A percentile compares a stretch with the other conserved stretches of the same genome.
phyloP scores from a whole-genome alignment of 2,113 vertebrate genomes.

The Tenrec ecaudatus region DNA sequence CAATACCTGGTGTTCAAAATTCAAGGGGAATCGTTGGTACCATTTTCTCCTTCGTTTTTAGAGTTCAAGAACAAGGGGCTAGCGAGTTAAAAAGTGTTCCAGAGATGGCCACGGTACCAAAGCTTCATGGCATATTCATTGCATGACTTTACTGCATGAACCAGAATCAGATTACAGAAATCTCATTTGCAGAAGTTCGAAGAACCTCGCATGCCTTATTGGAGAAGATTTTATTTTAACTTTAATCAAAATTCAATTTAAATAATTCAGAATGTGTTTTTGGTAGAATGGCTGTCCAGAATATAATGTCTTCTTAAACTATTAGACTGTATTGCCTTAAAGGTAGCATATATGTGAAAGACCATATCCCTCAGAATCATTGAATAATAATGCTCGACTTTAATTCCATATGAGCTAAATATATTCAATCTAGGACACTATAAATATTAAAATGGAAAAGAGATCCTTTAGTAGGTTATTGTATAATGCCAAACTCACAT shows the following conservation, averaged over 20 bases:
- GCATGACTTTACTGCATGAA: background rate
- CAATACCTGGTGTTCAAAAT: background rate
- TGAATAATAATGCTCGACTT: background rate
- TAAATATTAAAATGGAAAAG: slow-evolving; percentile 40
- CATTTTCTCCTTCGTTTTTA: background rate
- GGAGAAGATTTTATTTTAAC: slow-evolving; percentile 70
- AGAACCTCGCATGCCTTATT: slow-evolving; percentile 50
- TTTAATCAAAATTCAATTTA: slow-evolving; percentile 72
- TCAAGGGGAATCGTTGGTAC: background rate
- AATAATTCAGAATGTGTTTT: slow-evolving; percentile 68
- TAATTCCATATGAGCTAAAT: slow-evolving; percentile 33
- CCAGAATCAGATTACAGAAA: slow-evolving; percentile 55
- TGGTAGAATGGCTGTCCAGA: slow-evolving; percentile 53
- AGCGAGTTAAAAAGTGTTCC: background rate
- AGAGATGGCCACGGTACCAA: background rate
- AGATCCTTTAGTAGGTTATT: background rate
- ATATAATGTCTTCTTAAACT: slow-evolving; percentile 33
- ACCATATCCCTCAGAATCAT: background rate
- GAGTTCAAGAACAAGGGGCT: background rate
- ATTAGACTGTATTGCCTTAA: slow-evolving; percentile 38
- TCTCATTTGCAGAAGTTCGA: slow-evolving; percentile 53
- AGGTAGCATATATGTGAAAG: slow-evolving; percentile 32
- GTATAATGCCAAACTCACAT: background rate
- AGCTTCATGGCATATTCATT: background rate
- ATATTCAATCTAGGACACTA: slow-evolving; percentile 9